Base-by-base conservation (phyloP, 2,113 vertebrate genomes). In the Bettongia penicillata region DNA sequence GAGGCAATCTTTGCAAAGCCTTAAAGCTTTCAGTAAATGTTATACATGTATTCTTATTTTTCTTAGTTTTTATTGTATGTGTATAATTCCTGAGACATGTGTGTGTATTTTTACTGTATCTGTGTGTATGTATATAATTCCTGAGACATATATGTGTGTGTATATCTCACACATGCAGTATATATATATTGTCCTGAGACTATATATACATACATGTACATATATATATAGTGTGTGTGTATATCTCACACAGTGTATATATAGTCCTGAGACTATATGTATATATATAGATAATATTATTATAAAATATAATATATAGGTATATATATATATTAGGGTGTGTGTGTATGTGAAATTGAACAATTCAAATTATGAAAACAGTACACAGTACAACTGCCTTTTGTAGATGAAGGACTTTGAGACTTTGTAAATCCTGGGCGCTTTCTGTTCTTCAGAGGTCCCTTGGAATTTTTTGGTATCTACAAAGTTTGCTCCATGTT, bases 381-480 rank as follows among this genome's bases (percentile, higher is more conserved):
- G 0, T 92, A 68, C 90, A 31, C 53, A 89, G 0, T 92, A 68
- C 90, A 47, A 37, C 37, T 52, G 0, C 91, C 6, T 57, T 91
- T 14, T 93, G 90, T 96, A 95, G 49, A 93, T 94, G n/a, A 93
- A 94, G 91, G 52, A 51, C 0, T 0, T 90, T 8, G 37, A 68
- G 3, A 22, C 68, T 93, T 95, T 94, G 52, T 55, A 91, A 95
- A 53, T 57, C n/a, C 31, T 1, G 57, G 11, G 55, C 5, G 89
- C 14, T 23, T 48, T 90, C 93, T 6, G 50, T 48, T 92, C 53
- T 92, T 84, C 53, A 92, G 84, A 93, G 77, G 22, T 95, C 23
- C 90, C 11, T 93, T 92, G 37, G 91, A 89, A 77, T 93, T 84
- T 94, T n/a, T 84, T 48, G 51, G 89, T 11, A 91, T 7, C 94